These are phyloP conservation scores for Spheniscus humboldti DNA, from an alignment of 2,797 vertebrate genomes.

Conservation along the genomic window DNA sequence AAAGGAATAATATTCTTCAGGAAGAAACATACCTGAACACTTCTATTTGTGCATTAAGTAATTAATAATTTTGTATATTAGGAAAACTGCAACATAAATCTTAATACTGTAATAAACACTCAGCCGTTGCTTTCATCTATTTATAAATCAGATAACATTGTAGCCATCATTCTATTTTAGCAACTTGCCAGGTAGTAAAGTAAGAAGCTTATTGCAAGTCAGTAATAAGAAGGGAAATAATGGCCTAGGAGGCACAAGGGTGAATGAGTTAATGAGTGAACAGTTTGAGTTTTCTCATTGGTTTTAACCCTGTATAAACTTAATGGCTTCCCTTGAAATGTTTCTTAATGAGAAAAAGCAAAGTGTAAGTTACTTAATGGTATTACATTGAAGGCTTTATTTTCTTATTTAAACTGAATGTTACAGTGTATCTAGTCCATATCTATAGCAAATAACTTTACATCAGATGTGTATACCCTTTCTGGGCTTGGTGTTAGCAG, in stretches of 20 bases:
- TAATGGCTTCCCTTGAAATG: constrained; percentile 11
- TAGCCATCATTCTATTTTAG: not conserved
- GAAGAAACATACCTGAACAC: not conserved
- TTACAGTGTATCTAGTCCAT: not conserved
- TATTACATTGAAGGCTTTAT: not conserved
- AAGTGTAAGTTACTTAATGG: not conserved
- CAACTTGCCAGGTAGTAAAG: not conserved
- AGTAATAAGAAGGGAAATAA: not conserved
- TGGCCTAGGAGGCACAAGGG: not conserved
- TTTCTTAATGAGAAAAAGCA: constrained; percentile 2
- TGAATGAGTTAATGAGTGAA: not conserved
- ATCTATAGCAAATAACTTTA: not conserved
- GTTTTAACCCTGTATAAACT: constrained; percentile 19
- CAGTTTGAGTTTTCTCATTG: constrained; percentile 2
- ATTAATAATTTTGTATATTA: not conserved
- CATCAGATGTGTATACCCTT: not conserved
- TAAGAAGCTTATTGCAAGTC: not conserved
- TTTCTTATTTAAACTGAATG: not conserved
- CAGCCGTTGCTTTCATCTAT: not conserved
- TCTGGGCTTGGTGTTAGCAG: not conserved
- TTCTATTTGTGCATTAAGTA: not conserved
- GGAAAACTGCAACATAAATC: not conserved
- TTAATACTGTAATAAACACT: not conserved
- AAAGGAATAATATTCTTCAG: not conserved
- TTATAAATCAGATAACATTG: not conserved